A percentile compares a stretch with the other conserved stretches of the same genome.
phyloP scores from a whole-genome alignment of 1,140 invertebrate genomes.

The Eubasilissa regina region DNA sequence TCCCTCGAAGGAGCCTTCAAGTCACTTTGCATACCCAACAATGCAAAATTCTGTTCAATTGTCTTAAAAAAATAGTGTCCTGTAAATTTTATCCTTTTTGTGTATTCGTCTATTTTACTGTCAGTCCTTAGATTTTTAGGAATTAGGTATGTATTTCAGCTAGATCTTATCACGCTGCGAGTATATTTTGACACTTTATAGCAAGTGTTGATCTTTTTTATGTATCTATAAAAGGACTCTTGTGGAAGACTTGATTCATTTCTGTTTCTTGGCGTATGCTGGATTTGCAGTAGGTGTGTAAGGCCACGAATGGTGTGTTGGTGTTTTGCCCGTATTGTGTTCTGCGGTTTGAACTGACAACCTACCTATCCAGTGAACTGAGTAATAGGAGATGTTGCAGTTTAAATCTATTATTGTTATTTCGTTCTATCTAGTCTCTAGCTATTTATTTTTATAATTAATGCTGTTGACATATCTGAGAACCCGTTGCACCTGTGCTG shows the following conservation, averaged over 20 bases:
- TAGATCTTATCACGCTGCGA: neutral
- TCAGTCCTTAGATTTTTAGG: neutral
- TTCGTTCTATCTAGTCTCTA: no score
- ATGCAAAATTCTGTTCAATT: no score
- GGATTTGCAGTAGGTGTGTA: neutral
- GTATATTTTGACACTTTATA: neutral
- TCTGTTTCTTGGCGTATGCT: neutral
- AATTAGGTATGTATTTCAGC: neutral
- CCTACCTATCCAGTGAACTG: no score
- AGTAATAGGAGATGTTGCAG: no score
- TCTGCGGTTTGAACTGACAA: constrained; percentile 4
- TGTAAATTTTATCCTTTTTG: neutral
- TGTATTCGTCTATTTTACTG: neutral
- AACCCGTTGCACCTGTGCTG: no score
- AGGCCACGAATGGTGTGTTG: neutral
- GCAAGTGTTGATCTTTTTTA: neutral
- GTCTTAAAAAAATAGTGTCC: no score
- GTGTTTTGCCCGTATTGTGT: constrained; percentile 4
- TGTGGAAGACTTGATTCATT: neutral
- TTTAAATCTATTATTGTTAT: no score
- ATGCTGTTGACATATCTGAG: no score
- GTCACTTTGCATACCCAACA: neutral
- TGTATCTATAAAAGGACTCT: neutral
- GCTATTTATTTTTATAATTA: no score
- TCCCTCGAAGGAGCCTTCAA: neutral